Conservation (phyloP, 2,797 vertebrate species). For the Argya squamiceps region DNA sequence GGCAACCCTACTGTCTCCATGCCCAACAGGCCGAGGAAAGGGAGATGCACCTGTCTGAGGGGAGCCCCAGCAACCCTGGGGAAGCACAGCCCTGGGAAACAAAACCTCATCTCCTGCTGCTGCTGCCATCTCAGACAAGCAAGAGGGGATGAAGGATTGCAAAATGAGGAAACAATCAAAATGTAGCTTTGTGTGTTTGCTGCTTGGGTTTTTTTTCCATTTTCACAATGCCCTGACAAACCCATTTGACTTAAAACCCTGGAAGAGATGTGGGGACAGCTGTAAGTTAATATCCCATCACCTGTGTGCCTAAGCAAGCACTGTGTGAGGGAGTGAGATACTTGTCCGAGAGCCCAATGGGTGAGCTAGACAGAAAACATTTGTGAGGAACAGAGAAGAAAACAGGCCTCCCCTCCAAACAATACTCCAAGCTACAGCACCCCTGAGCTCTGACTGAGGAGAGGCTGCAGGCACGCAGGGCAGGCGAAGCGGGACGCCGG, state of each 20-base stretch:
- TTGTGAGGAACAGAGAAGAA: neutral
- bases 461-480: neutral
- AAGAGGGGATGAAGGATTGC: neutral
- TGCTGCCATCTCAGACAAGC: neutral
- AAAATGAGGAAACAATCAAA: conserved; percentile 20
- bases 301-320: neutral
- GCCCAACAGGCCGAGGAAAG: rapidly evolving
- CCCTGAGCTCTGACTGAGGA: neutral
- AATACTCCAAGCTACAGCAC: neutral
- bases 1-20: neutral
- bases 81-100: neutral
- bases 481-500: rapidly evolving
- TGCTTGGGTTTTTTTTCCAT: neutral
- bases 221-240: neutral
- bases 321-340: neutral
- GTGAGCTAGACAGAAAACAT: conserved; percentile 20
- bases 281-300: neutral
- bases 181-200: neutral
- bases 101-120: neutral
- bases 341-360: neutral
- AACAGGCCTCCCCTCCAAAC: neutral
- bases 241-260: neutral
- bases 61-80: rapidly evolving
- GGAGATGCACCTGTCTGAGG: rapidly evolving
- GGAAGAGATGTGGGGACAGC: rapidly evolving